Base-by-base conservation (phyloP, 2,888 invertebrate species). In the Cerastoderma edule region DNA sequence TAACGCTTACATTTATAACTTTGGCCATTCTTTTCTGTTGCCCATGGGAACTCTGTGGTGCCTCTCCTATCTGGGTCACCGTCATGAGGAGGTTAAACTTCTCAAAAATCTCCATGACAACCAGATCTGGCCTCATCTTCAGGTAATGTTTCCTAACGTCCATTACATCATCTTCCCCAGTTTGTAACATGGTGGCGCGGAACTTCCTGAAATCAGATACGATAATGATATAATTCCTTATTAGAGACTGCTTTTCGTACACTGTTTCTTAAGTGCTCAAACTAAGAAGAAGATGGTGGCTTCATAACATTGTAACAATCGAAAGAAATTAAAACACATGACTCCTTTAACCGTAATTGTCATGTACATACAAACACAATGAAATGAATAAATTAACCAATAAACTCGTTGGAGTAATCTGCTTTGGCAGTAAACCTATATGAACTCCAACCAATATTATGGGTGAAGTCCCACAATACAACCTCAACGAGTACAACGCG, bases 81-180 rank as follows among this genome's bases (percentile, higher is more conserved):
- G 71, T 74, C 54, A 83, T 66, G 6, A 87, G 72, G 0, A 83
- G 44, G 3, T 77, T 77, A 28, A 85, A 84, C 71, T 86, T 86
- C 39, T 85, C 77, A 75, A 88, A 85, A 16, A 90, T 86, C 64
- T 90, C 89, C 46, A 64, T 63, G 6, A 90, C 72, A n/a, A 85
- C 87, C 6, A 76, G 74, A 44, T 87, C 88, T 30, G 89, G 89
- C 27, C 78, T 44, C 60, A 88, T 75, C 63, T 83, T 83, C 32
- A 87, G 68, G 72, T 90, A 90, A 69, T 89, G 90, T 10, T 66
- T 65, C 16, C 89, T 75, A 4, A 90, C 71, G 63, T 82, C 80
- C 44, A 73, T 72, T 19, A 76, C 76, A 28, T 78, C 83, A 16
- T 81, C 86, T 22, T 77, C 79, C 8, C 83, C 78, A 0, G 76